phyloP scores from a whole-genome alignment of 2,797 vertebrate genomes.

The Phoeniculus purpureus region DNA sequence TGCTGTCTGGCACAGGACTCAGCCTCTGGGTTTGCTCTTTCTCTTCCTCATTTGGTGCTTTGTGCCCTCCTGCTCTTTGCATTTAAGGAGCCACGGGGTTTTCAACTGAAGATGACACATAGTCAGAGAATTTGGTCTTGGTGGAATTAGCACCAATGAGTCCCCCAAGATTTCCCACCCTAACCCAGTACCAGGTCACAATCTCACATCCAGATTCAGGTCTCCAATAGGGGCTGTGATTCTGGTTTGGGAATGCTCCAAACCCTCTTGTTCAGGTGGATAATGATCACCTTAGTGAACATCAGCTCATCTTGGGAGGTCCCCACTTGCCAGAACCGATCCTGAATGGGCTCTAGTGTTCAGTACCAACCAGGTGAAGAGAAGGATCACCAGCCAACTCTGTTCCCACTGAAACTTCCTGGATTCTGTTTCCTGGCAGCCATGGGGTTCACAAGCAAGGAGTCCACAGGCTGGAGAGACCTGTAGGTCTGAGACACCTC shows the following conservation, averaged over 20 bases:
- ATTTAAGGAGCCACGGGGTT: rapidly evolving
- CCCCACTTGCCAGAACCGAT: not conserved
- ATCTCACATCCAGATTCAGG: not conserved
- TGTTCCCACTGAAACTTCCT: not conserved
- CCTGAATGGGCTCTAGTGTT: not conserved
- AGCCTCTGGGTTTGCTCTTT: not conserved
- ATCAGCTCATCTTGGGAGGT: not conserved
- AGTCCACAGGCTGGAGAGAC: not conserved
- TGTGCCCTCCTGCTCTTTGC: not conserved
- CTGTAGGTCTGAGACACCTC: not conserved
- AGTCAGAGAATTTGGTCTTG: not conserved
- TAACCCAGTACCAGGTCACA: not conserved
- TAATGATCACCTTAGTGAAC: not conserved
- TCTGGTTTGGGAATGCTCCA: not conserved
- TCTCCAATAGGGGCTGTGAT: not conserved
- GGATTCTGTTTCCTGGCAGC: not conserved
- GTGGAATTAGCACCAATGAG: rapidly evolving
- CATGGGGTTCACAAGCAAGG: not conserved
- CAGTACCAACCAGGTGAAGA: not conserved
- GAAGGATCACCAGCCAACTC: not conserved
- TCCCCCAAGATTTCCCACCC: not conserved
- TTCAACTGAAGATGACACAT: not conserved
- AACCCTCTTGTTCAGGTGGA: not conserved
- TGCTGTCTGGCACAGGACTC: not conserved
- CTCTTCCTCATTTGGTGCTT: not conserved